These are phyloP conservation scores for Tachysurus fulvidraco DNA, from an alignment of 2,113 vertebrate genomes.

Conservation along the genomic window DNA sequence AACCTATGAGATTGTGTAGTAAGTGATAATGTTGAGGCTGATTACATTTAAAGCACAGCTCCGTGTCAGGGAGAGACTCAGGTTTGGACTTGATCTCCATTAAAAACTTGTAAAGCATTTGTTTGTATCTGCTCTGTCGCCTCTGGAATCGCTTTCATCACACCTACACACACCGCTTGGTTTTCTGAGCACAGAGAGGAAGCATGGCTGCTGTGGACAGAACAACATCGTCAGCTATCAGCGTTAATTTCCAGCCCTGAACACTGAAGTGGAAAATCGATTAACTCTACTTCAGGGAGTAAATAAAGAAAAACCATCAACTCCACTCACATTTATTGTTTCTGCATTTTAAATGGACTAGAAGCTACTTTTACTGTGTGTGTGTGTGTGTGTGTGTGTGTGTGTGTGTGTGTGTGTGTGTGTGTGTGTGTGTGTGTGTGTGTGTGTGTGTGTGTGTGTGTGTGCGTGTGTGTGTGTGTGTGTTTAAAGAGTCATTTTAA, in stretches of 20 bases:
- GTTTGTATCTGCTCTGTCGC: background rate
- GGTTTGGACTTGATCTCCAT: background rate
- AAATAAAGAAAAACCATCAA: constrained; percentile 47
- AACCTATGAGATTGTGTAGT: background rate
- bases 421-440: constrained; percentile 12
- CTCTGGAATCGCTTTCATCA: background rate
- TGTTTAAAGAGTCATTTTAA: constrained; percentile 4
- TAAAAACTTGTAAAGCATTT: background rate
- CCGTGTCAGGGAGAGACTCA: background rate
- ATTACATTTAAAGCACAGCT: background rate
- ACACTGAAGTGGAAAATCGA: constrained; percentile 30
- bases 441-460: constrained; percentile 28
- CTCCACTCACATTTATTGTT: constrained; percentile 44
- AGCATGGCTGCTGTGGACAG: background rate
- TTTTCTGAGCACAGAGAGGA: background rate
- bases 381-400: constrained; percentile 33
- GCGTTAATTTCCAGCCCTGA: constrained; percentile 23
- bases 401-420: constrained; percentile 5
- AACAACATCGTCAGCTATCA: constrained; percentile 22
- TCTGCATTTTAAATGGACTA: constrained; percentile 38
- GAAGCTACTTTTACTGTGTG: constrained; percentile 25
- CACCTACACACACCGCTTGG: too few relatives aligned
- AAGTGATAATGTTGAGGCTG: background rate
- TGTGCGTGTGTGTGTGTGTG: background rate
- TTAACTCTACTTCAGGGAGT: constrained; percentile 43